phyloP scores from a whole-genome alignment of 2,797 vertebrate species.

The Ataeniobius toweri region DNA sequence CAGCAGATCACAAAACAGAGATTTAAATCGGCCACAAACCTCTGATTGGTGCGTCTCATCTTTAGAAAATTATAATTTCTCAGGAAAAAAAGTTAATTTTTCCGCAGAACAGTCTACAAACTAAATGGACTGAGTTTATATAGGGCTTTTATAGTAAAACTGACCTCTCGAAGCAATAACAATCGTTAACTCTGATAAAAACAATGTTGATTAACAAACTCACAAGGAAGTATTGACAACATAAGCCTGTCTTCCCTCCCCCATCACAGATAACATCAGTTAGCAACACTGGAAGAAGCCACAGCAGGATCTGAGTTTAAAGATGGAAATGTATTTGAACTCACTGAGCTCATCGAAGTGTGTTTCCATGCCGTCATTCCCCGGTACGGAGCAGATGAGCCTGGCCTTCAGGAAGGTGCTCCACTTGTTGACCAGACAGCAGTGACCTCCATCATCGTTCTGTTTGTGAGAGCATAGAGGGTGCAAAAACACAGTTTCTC shows the following conservation, averaged over 20 bases:
- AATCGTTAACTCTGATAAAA: too few relatives aligned
- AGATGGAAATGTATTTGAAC: conserved; percentile 58
- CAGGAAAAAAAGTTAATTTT: too few relatives aligned
- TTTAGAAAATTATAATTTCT: too few relatives aligned
- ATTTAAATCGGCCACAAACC: too few relatives aligned
- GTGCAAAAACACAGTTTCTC: conserved; percentile 40
- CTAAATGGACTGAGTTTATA: too few relatives aligned
- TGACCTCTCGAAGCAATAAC: too few relatives aligned
- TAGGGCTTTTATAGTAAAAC: too few relatives aligned
- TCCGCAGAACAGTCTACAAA: too few relatives aligned
- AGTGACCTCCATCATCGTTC: conserved; percentile 98
- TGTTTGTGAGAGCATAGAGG: conserved; percentile 49
- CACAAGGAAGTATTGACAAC: too few relatives aligned
- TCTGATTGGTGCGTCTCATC: too few relatives aligned
- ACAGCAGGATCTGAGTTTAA: background rate
- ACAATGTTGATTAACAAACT: too few relatives aligned
- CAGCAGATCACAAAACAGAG: too few relatives aligned
- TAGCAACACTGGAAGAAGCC: conserved; percentile 6
- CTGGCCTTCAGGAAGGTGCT: conserved; percentile 98
- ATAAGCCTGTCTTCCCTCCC: conserved; percentile 15
- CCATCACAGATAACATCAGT: conserved; percentile 21
- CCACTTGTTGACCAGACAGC: conserved; percentile 99
- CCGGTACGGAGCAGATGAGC: conserved; percentile 95
- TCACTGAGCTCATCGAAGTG: conserved; percentile 97
- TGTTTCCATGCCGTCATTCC: conserved; percentile 94